Evolutionary conservation across 2,797 vertebrate species (phyloP).

Genomic region (Propithecus deckenii): DNA sequence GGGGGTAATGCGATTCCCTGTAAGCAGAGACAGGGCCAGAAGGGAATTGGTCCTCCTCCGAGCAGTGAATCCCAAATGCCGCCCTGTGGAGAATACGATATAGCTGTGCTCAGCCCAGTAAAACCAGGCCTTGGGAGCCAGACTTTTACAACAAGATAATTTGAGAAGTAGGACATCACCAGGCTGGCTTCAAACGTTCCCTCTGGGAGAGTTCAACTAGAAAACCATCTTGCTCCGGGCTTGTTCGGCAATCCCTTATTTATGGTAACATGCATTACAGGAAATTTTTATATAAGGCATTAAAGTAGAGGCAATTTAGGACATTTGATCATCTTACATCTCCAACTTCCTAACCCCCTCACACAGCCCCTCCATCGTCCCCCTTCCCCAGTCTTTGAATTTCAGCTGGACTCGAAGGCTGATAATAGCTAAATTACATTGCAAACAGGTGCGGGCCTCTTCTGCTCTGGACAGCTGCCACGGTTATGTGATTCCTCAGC

Average conservation of each 20-base stretch:
- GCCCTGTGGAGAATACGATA: neutral
- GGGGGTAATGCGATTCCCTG: neutral
- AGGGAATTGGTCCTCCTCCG: fast-evolving
- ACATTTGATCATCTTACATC: slow-evolving; percentile 59
- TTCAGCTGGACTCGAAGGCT: slow-evolving; percentile 71
- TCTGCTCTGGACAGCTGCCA: slow-evolving; percentile 75
- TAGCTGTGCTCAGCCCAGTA: neutral
- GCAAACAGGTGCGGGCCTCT: slow-evolving; percentile 79
- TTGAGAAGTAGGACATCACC: neutral
- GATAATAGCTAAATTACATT: slow-evolving; percentile 54
- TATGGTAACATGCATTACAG: slow-evolving; percentile 67
- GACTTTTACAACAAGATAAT: slow-evolving; percentile 47
- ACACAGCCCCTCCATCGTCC: neutral
- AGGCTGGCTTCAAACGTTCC: slow-evolving; percentile 18
- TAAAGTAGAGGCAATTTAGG: slow-evolving; percentile 76
- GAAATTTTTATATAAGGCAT: slow-evolving; percentile 72
- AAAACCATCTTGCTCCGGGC: slow-evolving; percentile 45
- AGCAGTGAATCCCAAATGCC: neutral
- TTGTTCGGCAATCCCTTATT: slow-evolving; percentile 59
- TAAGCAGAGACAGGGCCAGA: neutral
- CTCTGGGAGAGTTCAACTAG: slow-evolving; percentile 37
- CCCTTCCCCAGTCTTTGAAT: slow-evolving; percentile 58
- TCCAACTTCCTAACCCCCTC: neutral
- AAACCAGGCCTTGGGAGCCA: slow-evolving; percentile 53
- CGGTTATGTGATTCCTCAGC: neutral